Base-by-base conservation (phyloP, 2,113 vertebrate species). In the Barnardius zonarius region DNA sequence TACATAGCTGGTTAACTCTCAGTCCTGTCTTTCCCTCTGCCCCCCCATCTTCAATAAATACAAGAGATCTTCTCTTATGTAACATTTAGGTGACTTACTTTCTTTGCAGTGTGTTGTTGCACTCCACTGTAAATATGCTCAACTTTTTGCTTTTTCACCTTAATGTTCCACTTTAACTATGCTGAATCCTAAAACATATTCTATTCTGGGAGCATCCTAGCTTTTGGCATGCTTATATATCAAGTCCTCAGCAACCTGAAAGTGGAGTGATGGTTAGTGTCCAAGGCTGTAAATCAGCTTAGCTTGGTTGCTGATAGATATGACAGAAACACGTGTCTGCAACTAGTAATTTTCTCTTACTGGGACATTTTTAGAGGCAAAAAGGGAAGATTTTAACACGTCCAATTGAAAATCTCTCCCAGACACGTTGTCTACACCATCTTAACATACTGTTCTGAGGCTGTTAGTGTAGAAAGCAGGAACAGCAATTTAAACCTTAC, bases 201-300 rank as follows among this genome's bases (percentile, higher is more conserved):
- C 80, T 92, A 86, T 90, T 95, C 90, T 57, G 24, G 67, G 64
- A 96, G 49, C 69, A 79, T 80, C 55, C 46, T 82, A 82, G 69
- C 46, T 79, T 94, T 88, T 70, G 39, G 33, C 57, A 64, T 78
- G 72, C 55, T 92, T 90, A 70, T 67, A 44, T 74, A 92, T 57
- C 69, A 63, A 85, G 83, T 78, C 54, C 74, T 92, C 92, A 95
- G 76, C 51, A 88, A 82, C 85, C 83, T 86, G 90, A 80, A 94
- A 92, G 85, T 77, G 80, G 69, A 86, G 54, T 74, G 84, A 90
- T 76, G 69, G 89, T 80, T 90, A 85, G 74, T 43, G 67, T 79
- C 66, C 88, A 93, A 83, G 81, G 90, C 67, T 95, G 77, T 85
- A 96, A 97, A 97, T 88, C 92, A 95, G 95, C 89, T 95, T 96